These are phyloP conservation scores for Cettia cetti DNA, from an alignment of 2,113 vertebrate genomes.

Conservation along the genomic window DNA sequence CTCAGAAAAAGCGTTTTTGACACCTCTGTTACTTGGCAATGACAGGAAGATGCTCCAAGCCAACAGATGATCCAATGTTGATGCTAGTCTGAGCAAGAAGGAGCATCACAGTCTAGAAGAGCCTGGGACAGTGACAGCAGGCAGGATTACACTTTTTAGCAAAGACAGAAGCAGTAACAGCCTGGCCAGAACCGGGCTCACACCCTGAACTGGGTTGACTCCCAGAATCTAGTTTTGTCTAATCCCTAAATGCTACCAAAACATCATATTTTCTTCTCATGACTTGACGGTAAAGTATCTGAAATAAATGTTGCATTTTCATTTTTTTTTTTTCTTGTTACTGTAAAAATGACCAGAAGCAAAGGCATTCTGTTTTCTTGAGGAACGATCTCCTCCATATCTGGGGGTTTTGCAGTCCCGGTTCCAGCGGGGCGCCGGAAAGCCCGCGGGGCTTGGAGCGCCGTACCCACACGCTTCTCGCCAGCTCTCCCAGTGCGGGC, in stretches of 20 bases:
- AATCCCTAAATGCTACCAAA: constrained; percentile 7
- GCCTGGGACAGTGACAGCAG: not conserved
- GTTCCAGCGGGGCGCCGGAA: not conserved
- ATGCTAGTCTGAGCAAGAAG: not conserved
- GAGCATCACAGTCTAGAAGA: not conserved
- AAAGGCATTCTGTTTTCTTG: not conserved
- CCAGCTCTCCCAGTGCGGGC: not conserved
- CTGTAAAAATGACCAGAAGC: not conserved
- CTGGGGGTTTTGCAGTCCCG: not conserved
- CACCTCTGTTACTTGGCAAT: not conserved
- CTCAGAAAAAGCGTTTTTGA: not conserved
- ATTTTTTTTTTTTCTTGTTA: not conserved
- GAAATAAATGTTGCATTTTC: not conserved
- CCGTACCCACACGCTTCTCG: not conserved
- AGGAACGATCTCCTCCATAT: not conserved
- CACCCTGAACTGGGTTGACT: not conserved
- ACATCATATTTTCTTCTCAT: not conserved
- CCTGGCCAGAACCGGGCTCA: not conserved
- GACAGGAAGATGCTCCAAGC: not conserved
- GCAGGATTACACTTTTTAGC: not conserved
- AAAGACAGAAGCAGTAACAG: not conserved
- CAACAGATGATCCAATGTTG: not conserved
- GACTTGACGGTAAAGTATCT: not conserved
- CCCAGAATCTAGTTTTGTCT: not conserved
- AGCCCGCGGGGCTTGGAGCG: not conserved